phyloP scores from a whole-genome alignment of 2,888 invertebrate species.

The Sthenelais limicola region DNA sequence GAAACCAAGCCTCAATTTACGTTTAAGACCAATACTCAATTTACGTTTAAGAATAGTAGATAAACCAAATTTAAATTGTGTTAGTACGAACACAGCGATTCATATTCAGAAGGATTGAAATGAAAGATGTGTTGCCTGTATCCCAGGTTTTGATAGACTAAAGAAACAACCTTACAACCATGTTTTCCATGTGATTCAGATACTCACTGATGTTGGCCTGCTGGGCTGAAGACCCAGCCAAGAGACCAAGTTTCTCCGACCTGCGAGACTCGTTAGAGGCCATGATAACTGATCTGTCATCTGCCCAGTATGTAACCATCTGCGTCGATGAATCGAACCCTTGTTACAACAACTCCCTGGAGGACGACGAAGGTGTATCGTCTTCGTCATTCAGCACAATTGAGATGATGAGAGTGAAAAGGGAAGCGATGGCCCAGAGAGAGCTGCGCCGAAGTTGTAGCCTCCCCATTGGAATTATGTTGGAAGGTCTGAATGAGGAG shows the following conservation, averaged over 20 bases:
- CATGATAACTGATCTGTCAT: constrained; percentile 67
- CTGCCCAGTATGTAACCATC: constrained; percentile 30
- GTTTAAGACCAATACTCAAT: no score
- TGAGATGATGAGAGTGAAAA: no score
- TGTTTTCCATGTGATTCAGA: constrained; percentile 72
- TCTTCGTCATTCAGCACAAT: no score
- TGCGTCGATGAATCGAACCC: background rate
- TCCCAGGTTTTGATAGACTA: background rate
- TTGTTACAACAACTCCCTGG: background rate
- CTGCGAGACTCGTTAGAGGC: constrained; percentile 75
- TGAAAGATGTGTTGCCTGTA: background rate
- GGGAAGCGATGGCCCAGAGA: no score
- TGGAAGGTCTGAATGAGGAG: no score
- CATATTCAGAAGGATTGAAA: background rate
- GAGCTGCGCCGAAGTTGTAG: no score
- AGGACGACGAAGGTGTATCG: background rate
- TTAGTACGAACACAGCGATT: no score
- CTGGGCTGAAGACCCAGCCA: constrained; percentile 80
- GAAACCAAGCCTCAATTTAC: no score
- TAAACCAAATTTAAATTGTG: no score
- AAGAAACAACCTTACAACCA: background rate
- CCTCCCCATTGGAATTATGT: no score
- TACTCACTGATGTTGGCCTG: constrained; percentile 83
- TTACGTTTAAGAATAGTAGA: no score
- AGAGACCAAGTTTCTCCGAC: constrained; percentile 81